Evolutionary conservation across 2,888 invertebrate genomes (phyloP).

Genomic region (Podabrus alpinus): DNA sequence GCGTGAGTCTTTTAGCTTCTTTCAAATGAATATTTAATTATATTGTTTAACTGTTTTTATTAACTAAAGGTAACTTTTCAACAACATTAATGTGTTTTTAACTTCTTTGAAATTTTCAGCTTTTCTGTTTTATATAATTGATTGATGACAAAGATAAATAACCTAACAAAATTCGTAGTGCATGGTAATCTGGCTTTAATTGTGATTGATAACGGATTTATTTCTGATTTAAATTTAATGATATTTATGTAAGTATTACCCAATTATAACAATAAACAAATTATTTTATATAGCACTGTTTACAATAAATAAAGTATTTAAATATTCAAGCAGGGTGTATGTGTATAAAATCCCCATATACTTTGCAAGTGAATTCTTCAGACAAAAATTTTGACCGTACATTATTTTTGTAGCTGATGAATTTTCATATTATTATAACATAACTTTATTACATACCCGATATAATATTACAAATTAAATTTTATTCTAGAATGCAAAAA

Average conservation of each 20-base stretch:
- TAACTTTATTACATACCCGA: too few species aligned
- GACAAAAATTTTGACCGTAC: background rate
- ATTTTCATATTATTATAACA: too few species aligned
- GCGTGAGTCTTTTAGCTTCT: background rate
- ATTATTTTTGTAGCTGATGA: too few species aligned
- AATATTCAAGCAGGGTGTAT: too few species aligned
- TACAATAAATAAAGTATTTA: background rate
- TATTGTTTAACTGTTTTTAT: slow-evolving; percentile 10
- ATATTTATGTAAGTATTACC: slow-evolving; percentile 15
- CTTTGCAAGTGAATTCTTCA: background rate
- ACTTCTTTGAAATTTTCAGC: slow-evolving; percentile 17
- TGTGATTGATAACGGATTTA: slow-evolving; percentile 39
- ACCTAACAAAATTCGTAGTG: slow-evolving; percentile 32
- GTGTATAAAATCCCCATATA: background rate
- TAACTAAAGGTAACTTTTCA: slow-evolving; percentile 14
- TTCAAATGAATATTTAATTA: slow-evolving; percentile 16
- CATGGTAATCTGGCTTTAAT: slow-evolving; percentile 38
- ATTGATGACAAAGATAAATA: slow-evolving; percentile 39
- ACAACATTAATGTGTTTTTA: slow-evolving; percentile 20
- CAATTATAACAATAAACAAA: background rate
- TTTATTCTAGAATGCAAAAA: too few species aligned
- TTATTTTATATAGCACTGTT: background rate
- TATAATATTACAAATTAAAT: too few species aligned
- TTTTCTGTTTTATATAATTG: slow-evolving; percentile 26
- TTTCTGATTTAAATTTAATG: slow-evolving; percentile 37